phyloP scores from a whole-genome alignment of 2,797 vertebrate species.

The Poecilia picta region DNA sequence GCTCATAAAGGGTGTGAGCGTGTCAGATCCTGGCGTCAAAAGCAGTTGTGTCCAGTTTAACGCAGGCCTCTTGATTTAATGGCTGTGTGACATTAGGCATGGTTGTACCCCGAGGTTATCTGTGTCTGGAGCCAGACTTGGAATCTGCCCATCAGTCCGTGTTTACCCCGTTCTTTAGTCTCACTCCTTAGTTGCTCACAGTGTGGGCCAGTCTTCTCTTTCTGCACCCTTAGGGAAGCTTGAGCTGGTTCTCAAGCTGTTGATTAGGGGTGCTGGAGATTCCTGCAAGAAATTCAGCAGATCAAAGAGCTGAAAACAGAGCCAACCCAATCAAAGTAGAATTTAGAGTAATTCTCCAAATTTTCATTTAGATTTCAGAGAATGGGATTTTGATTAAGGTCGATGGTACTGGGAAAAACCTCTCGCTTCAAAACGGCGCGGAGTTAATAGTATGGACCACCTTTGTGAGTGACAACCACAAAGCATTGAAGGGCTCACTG shows the following conservation, averaged over 20 bases:
- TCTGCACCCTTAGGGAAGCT: constrained; percentile 56
- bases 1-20: constrained; percentile 62
- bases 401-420: constrained; percentile 50
- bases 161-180: constrained; percentile 23
- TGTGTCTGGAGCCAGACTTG: constrained; percentile 73
- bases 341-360: constrained; percentile 52
- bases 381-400: constrained; percentile 70
- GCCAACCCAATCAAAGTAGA: constrained; percentile 57
- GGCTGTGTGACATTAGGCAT: constrained; percentile 58
- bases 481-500: constrained; percentile 40
- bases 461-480: constrained; percentile 63
- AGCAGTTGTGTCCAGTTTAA: constrained; percentile 62
- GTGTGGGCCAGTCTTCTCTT: constrained; percentile 49
- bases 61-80: constrained; percentile 65
- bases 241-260: constrained; percentile 53
- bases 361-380: constrained; percentile 46
- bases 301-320: constrained; percentile 63
- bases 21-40: constrained; percentile 59
- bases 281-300: constrained; percentile 53
- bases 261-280: constrained; percentile 64
- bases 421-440: constrained; percentile 52
- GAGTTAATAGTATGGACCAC: constrained; percentile 56
- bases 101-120: constrained; percentile 73
- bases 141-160: constrained; percentile 56
- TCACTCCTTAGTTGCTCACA: constrained; percentile 44